Evolutionary conservation across 2,113 vertebrate species (phyloP).

Genomic region (Naja naja): DNA sequence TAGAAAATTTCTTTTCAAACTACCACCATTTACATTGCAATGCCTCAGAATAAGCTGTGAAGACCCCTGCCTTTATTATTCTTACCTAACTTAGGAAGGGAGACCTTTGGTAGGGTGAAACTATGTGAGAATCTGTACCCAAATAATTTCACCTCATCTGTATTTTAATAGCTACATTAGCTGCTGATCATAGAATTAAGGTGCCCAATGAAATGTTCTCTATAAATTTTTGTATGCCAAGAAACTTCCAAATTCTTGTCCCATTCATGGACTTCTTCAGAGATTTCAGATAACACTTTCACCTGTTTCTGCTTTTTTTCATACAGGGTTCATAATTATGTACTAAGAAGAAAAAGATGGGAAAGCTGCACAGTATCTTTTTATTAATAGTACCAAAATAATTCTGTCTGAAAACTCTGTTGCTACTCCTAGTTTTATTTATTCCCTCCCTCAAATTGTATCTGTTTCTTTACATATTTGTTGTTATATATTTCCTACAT

Average conservation of each 20-base stretch:
- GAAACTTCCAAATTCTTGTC: neutral
- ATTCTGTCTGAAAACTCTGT: neutral
- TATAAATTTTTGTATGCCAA: constrained; percentile 8
- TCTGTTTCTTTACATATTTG: neutral
- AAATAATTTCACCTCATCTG: neutral
- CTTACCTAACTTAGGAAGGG: neutral
- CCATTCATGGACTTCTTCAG: neutral
- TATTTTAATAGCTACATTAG: neutral
- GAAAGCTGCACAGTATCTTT: neutral
- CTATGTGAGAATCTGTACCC: neutral
- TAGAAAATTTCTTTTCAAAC: neutral
- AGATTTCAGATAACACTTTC: neutral
- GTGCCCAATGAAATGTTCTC: constrained; percentile 59
- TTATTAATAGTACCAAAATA: neutral
- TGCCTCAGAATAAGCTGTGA: neutral
- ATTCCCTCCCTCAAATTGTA: neutral
- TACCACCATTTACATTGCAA: neutral
- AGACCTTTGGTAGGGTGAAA: neutral
- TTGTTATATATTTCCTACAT: neutral
- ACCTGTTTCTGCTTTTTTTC: constrained; percentile 8
- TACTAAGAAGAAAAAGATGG: neutral
- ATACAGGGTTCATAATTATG: neutral
- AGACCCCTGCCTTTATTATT: neutral
- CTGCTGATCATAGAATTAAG: constrained; percentile 58
- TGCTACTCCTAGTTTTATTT: neutral